phyloP scores from a whole-genome alignment of 1,140 invertebrate species.

The Nixonia krombeini region DNA sequence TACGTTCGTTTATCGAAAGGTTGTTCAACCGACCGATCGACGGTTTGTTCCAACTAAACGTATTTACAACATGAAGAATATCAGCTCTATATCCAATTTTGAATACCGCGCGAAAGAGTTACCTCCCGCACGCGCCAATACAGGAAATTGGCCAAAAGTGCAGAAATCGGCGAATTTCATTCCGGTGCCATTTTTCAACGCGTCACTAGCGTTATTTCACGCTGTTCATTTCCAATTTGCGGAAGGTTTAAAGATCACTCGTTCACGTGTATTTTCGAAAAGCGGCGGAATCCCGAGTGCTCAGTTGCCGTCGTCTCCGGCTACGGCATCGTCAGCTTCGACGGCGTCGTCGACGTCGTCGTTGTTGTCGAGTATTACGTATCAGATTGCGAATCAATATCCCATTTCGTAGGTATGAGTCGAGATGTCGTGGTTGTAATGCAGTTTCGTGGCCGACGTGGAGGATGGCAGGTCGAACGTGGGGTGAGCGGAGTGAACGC shows the following conservation, averaged over 20 bases:
- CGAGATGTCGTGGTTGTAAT: slow-evolving; percentile 62
- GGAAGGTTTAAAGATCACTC: slow-evolving; percentile 18
- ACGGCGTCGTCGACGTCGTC: slow-evolving; percentile 35
- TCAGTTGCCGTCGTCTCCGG: neutral
- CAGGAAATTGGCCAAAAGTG: too few species aligned
- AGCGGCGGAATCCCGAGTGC: slow-evolving; percentile 20
- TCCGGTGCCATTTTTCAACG: slow-evolving; percentile 12
- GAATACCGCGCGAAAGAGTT: too few species aligned
- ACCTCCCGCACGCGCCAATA: too few species aligned
- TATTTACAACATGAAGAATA: too few species aligned
- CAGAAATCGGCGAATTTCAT: neutral
- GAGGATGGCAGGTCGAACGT: slow-evolving; percentile 34
- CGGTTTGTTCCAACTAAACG: too few species aligned
- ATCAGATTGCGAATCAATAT: slow-evolving; percentile 68
- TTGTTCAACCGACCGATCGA: too few species aligned
- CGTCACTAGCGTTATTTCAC: neutral
- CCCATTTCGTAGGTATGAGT: slow-evolving; percentile 65
- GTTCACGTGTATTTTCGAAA: slow-evolving; percentile 29
- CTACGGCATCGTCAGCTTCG: slow-evolving; percentile 27
- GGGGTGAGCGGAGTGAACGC: slow-evolving; percentile 52
- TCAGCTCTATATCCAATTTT: too few species aligned
- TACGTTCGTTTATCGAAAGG: too few species aligned
- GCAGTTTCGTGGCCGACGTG: slow-evolving; percentile 58
- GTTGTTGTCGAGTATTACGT: slow-evolving; percentile 53
- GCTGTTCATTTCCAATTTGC: slow-evolving; percentile 32